Evolutionary conservation across 2,888 invertebrate species (phyloP).

Genomic region (Gortyna flavago): DNA sequence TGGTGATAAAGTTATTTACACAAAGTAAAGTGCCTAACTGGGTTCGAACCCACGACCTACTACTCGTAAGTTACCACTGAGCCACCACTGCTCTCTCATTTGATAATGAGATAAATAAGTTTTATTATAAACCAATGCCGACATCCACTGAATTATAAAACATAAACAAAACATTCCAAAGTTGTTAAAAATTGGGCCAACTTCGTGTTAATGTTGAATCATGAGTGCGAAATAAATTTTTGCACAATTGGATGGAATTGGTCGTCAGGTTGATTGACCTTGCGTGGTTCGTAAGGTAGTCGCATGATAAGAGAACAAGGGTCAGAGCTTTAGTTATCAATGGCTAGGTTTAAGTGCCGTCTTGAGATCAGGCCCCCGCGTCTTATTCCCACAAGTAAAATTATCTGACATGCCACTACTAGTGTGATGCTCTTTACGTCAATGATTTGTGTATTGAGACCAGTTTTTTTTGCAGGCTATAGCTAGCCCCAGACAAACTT

Average conservation of each 20-base stretch:
- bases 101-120: neutral
- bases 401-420: slow-evolving; percentile 64
- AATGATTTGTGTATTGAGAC: slow-evolving; percentile 46
- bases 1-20: neutral
- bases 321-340: slow-evolving; percentile 69
- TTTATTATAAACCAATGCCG: neutral
- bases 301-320: slow-evolving; percentile 45
- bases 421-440: slow-evolving; percentile 56
- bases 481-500: neutral
- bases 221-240: slow-evolving; percentile 53
- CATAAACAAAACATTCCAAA: slow-evolving; percentile 36
- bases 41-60: neutral
- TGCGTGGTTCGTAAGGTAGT: slow-evolving; percentile 34
- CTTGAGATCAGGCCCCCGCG: slow-evolving; percentile 68
- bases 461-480: neutral
- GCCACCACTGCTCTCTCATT: neutral
- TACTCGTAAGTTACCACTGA: neutral
- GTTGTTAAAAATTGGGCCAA: slow-evolving; percentile 57
- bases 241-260: slow-evolving; percentile 70
- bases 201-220: slow-evolving; percentile 60
- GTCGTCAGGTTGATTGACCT: slow-evolving; percentile 65
- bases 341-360: slow-evolving; percentile 68
- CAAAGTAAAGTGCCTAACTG: neutral
- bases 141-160: neutral
- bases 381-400: slow-evolving; percentile 77